A percentile compares a stretch with the other conserved stretches of the same genome.
Conservation (phyloP, 2,113 vertebrate species). For the Cyprinodon variegatus region DNA sequence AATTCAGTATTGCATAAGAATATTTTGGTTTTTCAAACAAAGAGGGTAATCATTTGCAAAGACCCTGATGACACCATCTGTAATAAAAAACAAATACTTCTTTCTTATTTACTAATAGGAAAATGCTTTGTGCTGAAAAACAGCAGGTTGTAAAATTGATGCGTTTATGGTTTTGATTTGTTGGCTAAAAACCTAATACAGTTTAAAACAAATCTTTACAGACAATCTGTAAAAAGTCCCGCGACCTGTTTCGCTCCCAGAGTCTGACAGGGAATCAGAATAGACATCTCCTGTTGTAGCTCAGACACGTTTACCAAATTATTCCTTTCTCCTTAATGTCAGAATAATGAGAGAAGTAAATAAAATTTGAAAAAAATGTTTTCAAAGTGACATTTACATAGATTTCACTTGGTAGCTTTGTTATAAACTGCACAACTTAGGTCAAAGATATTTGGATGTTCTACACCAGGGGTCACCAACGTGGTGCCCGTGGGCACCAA, state of each 20-base stretch:
- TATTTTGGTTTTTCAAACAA: conserved; percentile 78
- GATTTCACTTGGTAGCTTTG: neutral
- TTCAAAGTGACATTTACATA: neutral
- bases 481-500: too few species aligned
- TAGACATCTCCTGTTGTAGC: neutral
- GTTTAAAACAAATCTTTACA: neutral
- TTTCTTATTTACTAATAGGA: conserved; percentile 24
- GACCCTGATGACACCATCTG: conserved; percentile 78
- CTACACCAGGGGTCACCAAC: too few species aligned
- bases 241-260: neutral
- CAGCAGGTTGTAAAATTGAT: conserved; percentile 41
- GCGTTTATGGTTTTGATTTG: conserved; percentile 17
- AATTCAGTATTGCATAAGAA: conserved; percentile 78
- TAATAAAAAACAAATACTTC: conserved; percentile 52
- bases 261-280: neutral
- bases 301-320: neutral
- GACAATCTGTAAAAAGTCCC: neutral
- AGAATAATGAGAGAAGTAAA: too few species aligned
- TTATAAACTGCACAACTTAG: neutral
- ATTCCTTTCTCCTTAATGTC: neutral
- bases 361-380: neutral
- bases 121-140: conserved; percentile 61
- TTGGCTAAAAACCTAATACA: neutral
- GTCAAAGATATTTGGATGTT: too few species aligned
- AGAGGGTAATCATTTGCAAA: conserved; percentile 69